Conservation (phyloP, 1,140 invertebrate species). For the Plodia interpunctella region DNA sequence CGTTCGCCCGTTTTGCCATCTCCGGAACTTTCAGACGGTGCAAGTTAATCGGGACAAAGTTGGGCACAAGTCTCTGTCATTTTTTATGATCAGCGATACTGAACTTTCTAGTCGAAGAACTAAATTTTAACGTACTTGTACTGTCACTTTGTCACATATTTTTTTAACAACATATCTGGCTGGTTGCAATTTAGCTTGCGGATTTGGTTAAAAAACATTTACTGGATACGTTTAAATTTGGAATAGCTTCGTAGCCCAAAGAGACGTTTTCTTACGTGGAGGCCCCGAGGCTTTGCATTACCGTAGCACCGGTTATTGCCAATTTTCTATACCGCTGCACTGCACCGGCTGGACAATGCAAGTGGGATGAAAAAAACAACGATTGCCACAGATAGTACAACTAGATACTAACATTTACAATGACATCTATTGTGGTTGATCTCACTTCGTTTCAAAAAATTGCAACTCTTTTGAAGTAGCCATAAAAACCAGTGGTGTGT, state of each 20-base stretch:
- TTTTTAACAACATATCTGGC: not conserved
- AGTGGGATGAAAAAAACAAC: not conserved
- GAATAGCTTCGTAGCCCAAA: not conserved
- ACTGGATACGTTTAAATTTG: not conserved
- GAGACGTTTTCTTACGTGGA: not conserved
- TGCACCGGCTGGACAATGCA: not conserved
- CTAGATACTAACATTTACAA: not conserved
- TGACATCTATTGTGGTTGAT: no score
- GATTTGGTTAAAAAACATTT: not conserved
- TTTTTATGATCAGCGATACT: not conserved
- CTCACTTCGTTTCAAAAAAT: no score
- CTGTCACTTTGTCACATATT: not conserved
- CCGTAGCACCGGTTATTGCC: constrained; percentile 27
- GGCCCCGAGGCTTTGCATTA: not conserved
- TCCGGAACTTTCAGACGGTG: not conserved
- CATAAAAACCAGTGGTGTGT: no score
- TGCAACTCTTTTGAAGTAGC: not conserved
- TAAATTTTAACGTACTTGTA: constrained; percentile 2
- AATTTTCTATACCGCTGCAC: constrained; percentile 42
- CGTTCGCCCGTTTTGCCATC: not conserved
- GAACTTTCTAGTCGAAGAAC: not conserved
- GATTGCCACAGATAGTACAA: not conserved
- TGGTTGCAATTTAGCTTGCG: not conserved
- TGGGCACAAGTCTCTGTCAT: constrained; percentile 10
- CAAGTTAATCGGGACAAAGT: not conserved